Evolutionary conservation across 1,140 invertebrate species (phyloP).

Genomic region (Sesamia nonagrioides): DNA sequence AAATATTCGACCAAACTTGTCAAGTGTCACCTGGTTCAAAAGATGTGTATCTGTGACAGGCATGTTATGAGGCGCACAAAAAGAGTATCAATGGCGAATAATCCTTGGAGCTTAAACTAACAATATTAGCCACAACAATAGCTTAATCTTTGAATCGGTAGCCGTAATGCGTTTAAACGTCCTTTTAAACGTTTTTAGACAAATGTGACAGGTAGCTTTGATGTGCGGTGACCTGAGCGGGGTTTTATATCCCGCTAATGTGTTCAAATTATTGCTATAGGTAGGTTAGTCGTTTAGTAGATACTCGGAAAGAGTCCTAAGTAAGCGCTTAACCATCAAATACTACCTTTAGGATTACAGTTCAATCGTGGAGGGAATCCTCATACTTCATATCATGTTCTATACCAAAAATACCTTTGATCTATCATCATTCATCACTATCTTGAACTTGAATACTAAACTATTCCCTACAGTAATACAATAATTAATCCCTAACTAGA

Average conservation of each 20-base stretch:
- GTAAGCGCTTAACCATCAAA: neutral
- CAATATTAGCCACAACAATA: slow-evolving; percentile 23
- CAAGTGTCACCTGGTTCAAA: slow-evolving; percentile 14
- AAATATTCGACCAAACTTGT: slow-evolving; percentile 12
- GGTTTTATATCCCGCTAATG: neutral
- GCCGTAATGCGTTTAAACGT: slow-evolving; percentile 30
- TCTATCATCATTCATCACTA: too few relatives aligned
- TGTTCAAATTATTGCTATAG: neutral
- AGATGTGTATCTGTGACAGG: slow-evolving; percentile 31
- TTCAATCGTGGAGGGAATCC: neutral
- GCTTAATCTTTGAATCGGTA: slow-evolving; percentile 34
- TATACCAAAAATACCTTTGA: too few relatives aligned
- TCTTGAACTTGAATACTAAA: too few relatives aligned
- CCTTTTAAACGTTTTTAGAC: neutral
- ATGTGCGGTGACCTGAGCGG: slow-evolving; percentile 25
- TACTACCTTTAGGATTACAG: neutral
- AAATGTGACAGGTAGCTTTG: neutral
- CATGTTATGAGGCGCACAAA: slow-evolving; percentile 7
- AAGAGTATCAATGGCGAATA: slow-evolving; percentile 33
- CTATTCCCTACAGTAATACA: neutral
- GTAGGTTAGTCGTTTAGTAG: neutral
- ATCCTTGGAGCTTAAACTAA: slow-evolving; percentile 21
- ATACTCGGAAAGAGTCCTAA: neutral
- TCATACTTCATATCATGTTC: too few relatives aligned
- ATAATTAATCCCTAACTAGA: neutral